Evolutionary conservation across 2,797 vertebrate genomes (phyloP), one percentile per base, ranked within the genome.

Genomic region (Sylvilagus floridanus): DNA sequence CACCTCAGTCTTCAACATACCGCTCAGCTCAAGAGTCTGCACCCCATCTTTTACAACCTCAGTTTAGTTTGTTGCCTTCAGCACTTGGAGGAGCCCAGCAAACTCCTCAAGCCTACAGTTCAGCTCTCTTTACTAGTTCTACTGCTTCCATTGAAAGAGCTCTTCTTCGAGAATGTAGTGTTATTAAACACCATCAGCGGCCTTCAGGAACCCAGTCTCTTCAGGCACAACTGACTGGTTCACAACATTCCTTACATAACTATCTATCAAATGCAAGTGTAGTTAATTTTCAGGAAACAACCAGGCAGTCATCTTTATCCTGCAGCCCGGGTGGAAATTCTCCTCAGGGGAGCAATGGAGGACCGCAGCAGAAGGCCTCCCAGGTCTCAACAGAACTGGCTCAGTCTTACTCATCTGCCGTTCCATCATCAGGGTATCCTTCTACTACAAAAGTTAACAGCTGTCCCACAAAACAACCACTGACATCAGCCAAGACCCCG

Each of bases 131-230:
- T 97, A 99, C 99, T 91, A 98, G 99, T 98, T 98, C 98, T 94
- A 98, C 98, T 90, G 98, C 98, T 97, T 99, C 99, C 96, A 99
- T 99, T 30, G 99, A 99, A 98, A 99, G 99, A 99, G 99, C 99
- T 98, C 99, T 99, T 98, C 99, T 99, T 98, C 98, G 99, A 98
- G 99, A 99, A 99, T 99, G 99, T 99, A 99, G 99, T 99, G 99
- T 99, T 97, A 99, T 99, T 98, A 99, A 99, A 98, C 99, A 99
- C 99, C 99, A 99, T 98, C 99, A 99, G 99, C 99, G 99, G 99
- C 99, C 99, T 99, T 99, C 99, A 84, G 99, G 98, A 98, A 99
- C 98, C 98, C 99, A 99, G 96, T 97, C 99, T 96, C 98, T 99
- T 97, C 99, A 99, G 96, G 99, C 99, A 97, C 99, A 99, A 86